phyloP scores from a whole-genome alignment of 2,888 invertebrate genomes.

The Drosophila rellima region DNA sequence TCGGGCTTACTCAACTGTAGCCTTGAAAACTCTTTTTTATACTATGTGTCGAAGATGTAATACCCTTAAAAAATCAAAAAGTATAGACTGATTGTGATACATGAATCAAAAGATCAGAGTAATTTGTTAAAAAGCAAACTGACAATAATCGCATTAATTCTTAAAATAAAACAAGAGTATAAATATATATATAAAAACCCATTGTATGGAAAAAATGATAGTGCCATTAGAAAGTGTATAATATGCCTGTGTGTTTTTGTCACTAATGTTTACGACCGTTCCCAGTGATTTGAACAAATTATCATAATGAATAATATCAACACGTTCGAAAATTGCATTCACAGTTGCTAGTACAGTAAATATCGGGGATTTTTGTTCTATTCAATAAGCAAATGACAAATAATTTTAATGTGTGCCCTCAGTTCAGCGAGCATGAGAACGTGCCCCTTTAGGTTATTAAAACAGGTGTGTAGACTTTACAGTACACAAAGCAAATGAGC shows the following conservation, averaged over 20 bases:
- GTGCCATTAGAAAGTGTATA: neutral
- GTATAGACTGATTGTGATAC: neutral
- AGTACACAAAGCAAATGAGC: neutral
- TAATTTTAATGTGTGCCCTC: constrained; percentile 2
- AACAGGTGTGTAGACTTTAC: neutral
- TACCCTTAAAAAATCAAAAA: neutral
- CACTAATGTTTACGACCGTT: too few species aligned
- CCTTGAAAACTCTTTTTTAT: neutral
- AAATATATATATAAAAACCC: neutral
- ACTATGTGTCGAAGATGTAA: neutral
- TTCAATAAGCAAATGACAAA: neutral
- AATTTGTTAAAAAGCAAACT: neutral
- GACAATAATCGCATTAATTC: neutral
- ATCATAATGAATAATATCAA: constrained; percentile 2
- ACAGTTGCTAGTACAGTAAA: neutral
- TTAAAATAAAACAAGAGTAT: neutral
- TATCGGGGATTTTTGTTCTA: constrained; percentile 11
- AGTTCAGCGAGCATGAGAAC: neutral
- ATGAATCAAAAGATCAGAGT: neutral
- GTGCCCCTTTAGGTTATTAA: neutral
- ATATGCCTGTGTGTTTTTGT: neutral
- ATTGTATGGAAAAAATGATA: neutral
- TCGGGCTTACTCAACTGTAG: neutral
- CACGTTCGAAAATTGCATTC: neutral
- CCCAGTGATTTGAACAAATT: neutral